These are phyloP conservation scores for Polietes domitor DNA, from an alignment of 2,888 invertebrate species.

Conservation along the genomic window DNA sequence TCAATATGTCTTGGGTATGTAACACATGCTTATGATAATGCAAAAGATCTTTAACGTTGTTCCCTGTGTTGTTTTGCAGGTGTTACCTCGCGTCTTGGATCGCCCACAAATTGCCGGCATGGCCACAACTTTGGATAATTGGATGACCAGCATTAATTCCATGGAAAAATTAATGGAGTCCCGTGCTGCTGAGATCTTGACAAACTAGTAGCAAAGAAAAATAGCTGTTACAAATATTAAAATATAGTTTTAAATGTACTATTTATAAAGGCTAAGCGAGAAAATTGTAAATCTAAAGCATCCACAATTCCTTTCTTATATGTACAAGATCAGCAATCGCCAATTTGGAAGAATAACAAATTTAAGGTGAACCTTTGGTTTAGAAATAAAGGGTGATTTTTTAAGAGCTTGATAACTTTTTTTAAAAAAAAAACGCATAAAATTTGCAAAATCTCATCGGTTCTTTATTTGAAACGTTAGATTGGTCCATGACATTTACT, in stretches of 20 bases:
- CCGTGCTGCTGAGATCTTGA: conserved; percentile 80
- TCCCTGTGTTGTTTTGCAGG: conserved; percentile 66
- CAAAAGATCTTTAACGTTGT: background rate
- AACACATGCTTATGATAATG: background rate
- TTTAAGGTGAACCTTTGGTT: no score
- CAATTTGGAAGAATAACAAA: no score
- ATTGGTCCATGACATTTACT: no score
- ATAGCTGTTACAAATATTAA: conserved; percentile 12
- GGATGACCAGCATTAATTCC: conserved; percentile 80
- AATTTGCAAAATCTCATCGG: no score
- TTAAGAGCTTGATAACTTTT: no score
- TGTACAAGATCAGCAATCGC: no score
- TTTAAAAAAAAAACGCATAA: no score
- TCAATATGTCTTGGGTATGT: conserved; percentile 87
- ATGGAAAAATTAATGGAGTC: conserved; percentile 81
- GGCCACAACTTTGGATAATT: conserved; percentile 79
- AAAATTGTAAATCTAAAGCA: background rate
- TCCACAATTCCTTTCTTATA: no score
- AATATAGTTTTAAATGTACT: conserved; percentile 4
- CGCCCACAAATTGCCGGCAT: conserved; percentile 79
- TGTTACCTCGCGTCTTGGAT: conserved; percentile 89
- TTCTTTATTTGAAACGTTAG: no score
- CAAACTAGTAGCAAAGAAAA: conserved; percentile 74
- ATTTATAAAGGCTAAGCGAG: background rate
- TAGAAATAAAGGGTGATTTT: no score